Base-by-base conservation (phyloP, 2,888 invertebrate genomes). In the Amblyteles armatorius region DNA sequence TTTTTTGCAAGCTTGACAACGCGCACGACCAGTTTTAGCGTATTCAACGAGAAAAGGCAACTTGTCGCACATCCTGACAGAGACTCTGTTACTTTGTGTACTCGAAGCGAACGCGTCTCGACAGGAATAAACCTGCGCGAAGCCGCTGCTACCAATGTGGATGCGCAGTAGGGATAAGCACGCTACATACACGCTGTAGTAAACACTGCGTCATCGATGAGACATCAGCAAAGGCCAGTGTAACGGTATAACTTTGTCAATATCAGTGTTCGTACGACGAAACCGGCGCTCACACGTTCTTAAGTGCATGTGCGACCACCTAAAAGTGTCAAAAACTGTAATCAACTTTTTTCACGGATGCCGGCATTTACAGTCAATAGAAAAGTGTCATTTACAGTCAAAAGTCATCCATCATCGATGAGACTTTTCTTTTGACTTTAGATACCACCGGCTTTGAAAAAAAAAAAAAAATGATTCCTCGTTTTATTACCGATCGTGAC, bases 31-130 rank as follows among this genome's bases (percentile, higher is more conserved):
- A 88, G 96, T 96, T 94, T 98, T 99, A 0, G 99, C 97, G 94
- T 99, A 99, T 94, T 99, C 99, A 0, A 96, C 97, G 91, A 95
- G 95, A 94, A 96, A 99, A 0, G 98, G 98, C 85, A 97, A 94
- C 90, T 96, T 95, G 19, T 94, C 90, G 55, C 87, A 72, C 93
- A 93, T 93, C 60, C 81, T 87, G 26, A n/a, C 2, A 40, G n/a
- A 60, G 26, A 16, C 63, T 81, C 52, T 6, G 16, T 57, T 7
- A 13, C 11, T 1, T 29, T 19, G 57, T 26, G 19, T 26, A 33
- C 11, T 19, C 33, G 5, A 36, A 44, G 13, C 9, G 9, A 19
- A 33, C 19, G 19, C 29, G 50, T 60, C 13, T 60, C 13, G 16
- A 71, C 33, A 71, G n/a, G 33, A 71, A 48, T 16, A 7, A 33